These are phyloP conservation scores for Patagioenas fasciata DNA, from an alignment of 2,113 vertebrate genomes.

Conservation along the genomic window DNA sequence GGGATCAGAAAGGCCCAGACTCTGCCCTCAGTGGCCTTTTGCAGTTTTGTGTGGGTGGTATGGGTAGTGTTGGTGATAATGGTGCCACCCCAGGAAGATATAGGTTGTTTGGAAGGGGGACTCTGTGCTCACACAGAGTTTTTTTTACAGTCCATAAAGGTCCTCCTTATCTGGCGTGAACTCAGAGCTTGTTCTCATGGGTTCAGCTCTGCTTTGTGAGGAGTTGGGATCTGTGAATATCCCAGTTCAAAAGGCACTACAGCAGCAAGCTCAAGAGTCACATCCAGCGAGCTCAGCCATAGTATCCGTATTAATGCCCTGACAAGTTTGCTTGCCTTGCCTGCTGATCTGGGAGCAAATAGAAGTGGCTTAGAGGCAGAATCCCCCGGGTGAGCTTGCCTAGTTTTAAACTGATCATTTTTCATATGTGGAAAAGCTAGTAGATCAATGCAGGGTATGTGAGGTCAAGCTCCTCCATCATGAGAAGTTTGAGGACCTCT, in stretches of 20 bases:
- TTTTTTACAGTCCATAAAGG: background rate
- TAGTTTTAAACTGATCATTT: background rate
- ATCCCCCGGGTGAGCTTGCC: background rate
- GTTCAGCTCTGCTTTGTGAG: background rate
- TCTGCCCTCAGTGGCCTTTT: background rate
- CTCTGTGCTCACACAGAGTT: background rate
- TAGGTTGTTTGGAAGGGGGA: background rate
- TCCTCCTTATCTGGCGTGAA: background rate
- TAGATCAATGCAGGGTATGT: background rate
- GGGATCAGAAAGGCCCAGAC: background rate
- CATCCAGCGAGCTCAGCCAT: fast-evolving
- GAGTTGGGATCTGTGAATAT: background rate
- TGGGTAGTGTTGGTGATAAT: background rate
- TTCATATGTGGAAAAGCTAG: background rate
- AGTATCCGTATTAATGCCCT: background rate
- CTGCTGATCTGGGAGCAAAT: background rate
- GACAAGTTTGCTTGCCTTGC: background rate
- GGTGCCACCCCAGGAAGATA: background rate
- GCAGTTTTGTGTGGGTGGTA: background rate
- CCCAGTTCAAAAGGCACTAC: background rate
- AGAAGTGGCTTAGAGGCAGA: background rate
- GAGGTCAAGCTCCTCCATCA: background rate
- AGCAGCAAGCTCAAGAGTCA: background rate
- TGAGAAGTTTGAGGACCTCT: background rate
- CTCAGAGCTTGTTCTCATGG: background rate